Conservation (phyloP, 1,140 invertebrate genomes). For the Solenopsis invicta region DNA sequence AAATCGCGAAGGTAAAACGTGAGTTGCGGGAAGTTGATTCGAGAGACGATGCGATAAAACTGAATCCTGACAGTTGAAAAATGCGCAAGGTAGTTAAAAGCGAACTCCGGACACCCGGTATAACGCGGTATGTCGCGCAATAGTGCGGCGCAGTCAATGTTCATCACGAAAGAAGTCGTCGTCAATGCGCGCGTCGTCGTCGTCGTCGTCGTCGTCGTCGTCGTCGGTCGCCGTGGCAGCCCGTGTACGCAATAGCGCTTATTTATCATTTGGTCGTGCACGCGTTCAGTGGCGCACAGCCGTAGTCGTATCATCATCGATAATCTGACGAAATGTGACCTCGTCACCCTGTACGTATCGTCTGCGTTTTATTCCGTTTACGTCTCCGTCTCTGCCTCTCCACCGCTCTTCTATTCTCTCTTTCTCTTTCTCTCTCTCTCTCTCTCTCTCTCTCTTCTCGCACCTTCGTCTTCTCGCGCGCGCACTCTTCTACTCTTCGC, state of each 20-base stretch:
- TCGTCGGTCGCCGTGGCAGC: slow-evolving; percentile 5
- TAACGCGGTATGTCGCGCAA: slow-evolving; percentile 13
- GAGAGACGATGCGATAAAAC: not conserved
- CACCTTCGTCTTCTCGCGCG: slow-evolving; percentile 2
- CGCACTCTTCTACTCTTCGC: not conserved
- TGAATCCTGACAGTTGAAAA: not conserved
- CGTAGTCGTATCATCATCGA: slow-evolving; percentile 36
- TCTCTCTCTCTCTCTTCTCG: not conserved
- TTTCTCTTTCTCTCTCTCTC: slow-evolving; percentile 4
- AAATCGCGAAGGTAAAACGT: not conserved
- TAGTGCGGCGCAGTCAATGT: slow-evolving; percentile 30
- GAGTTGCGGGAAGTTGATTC: not conserved
- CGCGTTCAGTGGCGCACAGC: slow-evolving; percentile 41
- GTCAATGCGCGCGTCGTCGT: slow-evolving; percentile 37
- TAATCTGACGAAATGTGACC: slow-evolving; percentile 32
- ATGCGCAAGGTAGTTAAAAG: not conserved
- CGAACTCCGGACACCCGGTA: slow-evolving; percentile 7
- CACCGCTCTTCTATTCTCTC: not conserved
- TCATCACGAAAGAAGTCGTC: slow-evolving; percentile 38
- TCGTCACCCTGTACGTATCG: slow-evolving; percentile 39
- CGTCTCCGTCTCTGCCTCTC: not conserved
- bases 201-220: not conserved
- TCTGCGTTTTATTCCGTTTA: slow-evolving; percentile 54
- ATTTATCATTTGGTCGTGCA: slow-evolving; percentile 48
- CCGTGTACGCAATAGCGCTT: slow-evolving; percentile 53